Evolutionary conservation across 2,888 invertebrate species (phyloP), one percentile per base, ranked within the genome.

Genomic region (Dicroscelio sp.): DNA sequence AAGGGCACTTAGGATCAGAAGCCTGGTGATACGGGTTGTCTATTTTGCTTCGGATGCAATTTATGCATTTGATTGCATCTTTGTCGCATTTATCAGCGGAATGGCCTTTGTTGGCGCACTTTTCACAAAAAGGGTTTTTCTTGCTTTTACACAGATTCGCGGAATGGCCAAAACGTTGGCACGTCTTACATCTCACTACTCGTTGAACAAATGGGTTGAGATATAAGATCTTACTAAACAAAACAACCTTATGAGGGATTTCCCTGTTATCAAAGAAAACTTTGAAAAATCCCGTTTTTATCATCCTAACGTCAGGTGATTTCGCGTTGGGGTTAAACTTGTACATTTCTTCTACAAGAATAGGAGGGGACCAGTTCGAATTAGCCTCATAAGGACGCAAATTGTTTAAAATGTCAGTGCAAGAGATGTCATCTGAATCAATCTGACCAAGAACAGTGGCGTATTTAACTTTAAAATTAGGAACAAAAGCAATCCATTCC

Each of bases 161-260:
- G n/a, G 23, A 5, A n/a, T 75, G 75, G 5, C 75, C 75, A 31
- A 33, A 55, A 23, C 23, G n/a, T 25, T 75, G 75, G 23, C 73
- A 73, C 17, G 27, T 27, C 12, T 35, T 25, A 38, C 60, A 78
- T 12, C 43, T 33, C 2, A 38, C 33, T 4, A 78, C 60, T 23
- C 38, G 33, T 38, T 78, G 78, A 20, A 78, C 63, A 63, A 78
- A 60, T 10, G 78, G 60, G 2, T 63, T 78, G 6, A 76, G 55
- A 23, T 78, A 78, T 3, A 63, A 27, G 30, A 60, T 60, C n/a
- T 63, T 78, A 12, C 63, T 23, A 60, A 60, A 78, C 1, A 60
- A 20, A 12, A 31, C 43, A 20, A 78, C 63, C 31, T 78, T 78
- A 27, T 38, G 12, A 27, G 38, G 1, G 20, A 78, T 60, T 10